phyloP scores from a whole-genome alignment of 2,113 vertebrate genomes.

The Corvus cornix region DNA sequence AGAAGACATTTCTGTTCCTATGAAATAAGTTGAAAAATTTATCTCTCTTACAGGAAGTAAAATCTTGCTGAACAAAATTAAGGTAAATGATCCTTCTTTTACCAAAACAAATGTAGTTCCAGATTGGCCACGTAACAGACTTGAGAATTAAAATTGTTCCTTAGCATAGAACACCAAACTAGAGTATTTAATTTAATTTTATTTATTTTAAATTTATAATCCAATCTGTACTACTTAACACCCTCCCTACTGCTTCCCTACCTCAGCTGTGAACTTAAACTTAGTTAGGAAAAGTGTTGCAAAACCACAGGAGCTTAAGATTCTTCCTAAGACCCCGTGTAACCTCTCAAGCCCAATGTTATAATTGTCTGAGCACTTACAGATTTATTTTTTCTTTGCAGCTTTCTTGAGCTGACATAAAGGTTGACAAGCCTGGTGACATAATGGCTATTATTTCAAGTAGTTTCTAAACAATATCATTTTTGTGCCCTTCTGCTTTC shows the following conservation, averaged over 20 bases:
- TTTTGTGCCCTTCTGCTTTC: constrained; percentile 66
- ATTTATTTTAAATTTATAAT: not conserved
- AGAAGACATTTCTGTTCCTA: not conserved
- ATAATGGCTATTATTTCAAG: constrained; percentile 64
- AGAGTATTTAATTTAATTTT: not conserved
- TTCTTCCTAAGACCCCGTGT: not conserved
- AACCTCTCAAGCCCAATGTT: constrained; percentile 10
- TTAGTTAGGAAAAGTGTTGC: not conserved
- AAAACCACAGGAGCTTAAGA: constrained; percentile 12
- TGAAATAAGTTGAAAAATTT: not conserved
- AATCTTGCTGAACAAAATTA: not conserved
- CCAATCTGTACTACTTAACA: not conserved
- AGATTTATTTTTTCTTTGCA: not conserved
- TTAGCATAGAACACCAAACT: not conserved
- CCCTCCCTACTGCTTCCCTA: not conserved
- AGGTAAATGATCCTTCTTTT: not conserved
- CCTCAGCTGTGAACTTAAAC: not conserved
- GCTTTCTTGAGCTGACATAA: constrained; percentile 49
- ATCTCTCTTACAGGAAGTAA: not conserved
- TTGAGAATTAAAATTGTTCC: not conserved
- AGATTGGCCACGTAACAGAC: rapidly evolving
- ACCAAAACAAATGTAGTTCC: not conserved
- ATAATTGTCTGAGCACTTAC: constrained; percentile 46
- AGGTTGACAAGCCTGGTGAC: constrained; percentile 56
- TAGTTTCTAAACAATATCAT: constrained; percentile 71